Base-by-base conservation (phyloP, 2,113 vertebrate genomes). In the Sinocyclocheilus anshuiensis region DNA sequence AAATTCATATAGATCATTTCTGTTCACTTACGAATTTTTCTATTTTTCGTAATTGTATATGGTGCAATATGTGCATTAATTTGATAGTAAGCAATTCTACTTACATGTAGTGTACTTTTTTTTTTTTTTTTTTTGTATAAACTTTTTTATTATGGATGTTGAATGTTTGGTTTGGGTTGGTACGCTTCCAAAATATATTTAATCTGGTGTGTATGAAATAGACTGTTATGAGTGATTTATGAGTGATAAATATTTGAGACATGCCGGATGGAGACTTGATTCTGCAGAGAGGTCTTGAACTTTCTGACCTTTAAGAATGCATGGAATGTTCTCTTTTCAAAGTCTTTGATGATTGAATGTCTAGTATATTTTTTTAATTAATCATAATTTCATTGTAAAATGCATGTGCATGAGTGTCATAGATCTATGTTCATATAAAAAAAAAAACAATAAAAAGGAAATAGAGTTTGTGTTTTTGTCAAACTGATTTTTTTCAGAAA, bases 131-230 rank as follows among this genome's bases (percentile, higher is more conserved):
- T 77, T 63, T 76, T 80, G 42, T 81, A 65, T 53, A 33, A 29
- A 76, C 8, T 26, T 76, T 65, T 65, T 36, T 33, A 20, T 67
- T 33, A 20, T 50, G 9, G 29, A 33, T 16, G 9, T 42, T 61
- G 33, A 89, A 85, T 85, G 67, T 80, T 65, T 57, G 55, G 55
- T 75, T 71, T 84, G 29, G 84, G 65, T 48, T 42, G 22, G 83
- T 75, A 16, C 85, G 42, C 42, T 84, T 39, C 39, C 13, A 11
- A 4, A 15, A 55, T 59, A 45, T 83, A 74, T 85, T 65, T 74
- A 80, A 78, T 53, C n/a, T 26, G 42, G 24, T 89, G 57, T 50
- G 22, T 26, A 81, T 88, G 45, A 36, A 45, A 53, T 29, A 55
- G 63, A 82, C 80, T 53, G 63, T 82, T 33, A 29, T 69, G 80